Evolutionary conservation across 2,113 vertebrate genomes (phyloP).

Genomic region (Hipposideros armiger): DNA sequence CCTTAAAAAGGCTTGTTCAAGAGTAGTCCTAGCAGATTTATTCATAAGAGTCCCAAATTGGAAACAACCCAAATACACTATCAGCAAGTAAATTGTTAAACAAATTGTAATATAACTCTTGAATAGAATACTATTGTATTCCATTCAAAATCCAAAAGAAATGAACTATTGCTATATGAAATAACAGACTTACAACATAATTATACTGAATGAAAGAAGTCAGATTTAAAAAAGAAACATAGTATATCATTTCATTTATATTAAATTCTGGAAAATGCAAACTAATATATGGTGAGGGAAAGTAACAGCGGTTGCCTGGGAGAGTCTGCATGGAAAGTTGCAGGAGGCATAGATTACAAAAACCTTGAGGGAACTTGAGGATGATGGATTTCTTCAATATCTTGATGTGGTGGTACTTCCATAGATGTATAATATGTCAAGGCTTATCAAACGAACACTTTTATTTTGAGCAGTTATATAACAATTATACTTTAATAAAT

Average conservation of each 20-base stretch:
- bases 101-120: not conserved
- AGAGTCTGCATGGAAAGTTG: not conserved
- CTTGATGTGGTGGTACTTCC: not conserved
- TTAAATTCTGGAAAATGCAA: slow-evolving; percentile 1
- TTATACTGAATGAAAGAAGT: not conserved
- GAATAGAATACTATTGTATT: not conserved
- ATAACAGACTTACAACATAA: not conserved
- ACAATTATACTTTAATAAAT: not conserved
- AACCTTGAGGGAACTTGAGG: not conserved
- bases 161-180: not conserved
- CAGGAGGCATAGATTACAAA: not conserved
- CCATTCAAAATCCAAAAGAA: not conserved
- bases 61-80: not conserved
- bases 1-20: not conserved
- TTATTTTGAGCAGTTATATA: not conserved
- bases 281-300: not conserved
- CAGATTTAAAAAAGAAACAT: not conserved
- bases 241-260: not conserved
- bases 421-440: not conserved
- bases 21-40: not conserved
- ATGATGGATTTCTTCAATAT: not conserved
- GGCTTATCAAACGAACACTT: not conserved
- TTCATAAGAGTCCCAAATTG: not conserved
- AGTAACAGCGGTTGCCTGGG: not conserved
- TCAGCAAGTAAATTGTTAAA: not conserved